Evolutionary conservation across 1,140 invertebrate genomes (phyloP), one percentile per base, ranked within the genome.

Genomic region (Trialeurodes vaporariorum): DNA sequence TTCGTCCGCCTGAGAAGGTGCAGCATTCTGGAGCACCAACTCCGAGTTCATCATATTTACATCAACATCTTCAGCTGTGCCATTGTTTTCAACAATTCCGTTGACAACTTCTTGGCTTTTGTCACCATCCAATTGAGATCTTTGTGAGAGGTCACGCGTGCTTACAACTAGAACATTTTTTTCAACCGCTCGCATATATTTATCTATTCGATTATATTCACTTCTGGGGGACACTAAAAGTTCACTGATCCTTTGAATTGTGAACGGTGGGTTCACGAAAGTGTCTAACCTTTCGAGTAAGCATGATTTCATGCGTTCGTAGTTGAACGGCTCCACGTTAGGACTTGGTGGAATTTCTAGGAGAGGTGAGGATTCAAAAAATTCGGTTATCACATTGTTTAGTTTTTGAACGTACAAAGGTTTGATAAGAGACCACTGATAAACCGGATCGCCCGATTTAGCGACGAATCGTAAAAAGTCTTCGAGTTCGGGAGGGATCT

Each of bases 151-250:
- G 76, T 97, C 94, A 58, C 93, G 86, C n/a, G 93, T 96, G 70
- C 91, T 95, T 2, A 98, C 94, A 64, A 98, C 94, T 71, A 96
- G 79, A 69, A 97, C 90, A 76, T 96, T 96, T 78, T 96, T 96
- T 74, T 96, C 93, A 34, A 96, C 84, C 0, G 94, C 96, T 64
- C 95, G 81, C 87, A 98, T 91, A 76, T 93, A 98, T 79, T 98
- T 98, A 76, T 98, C 96, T 62, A 93, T 91, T 68, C 93, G 83
- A 74, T 91, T 94, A 77, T 98, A 98, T 75, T 98, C 92, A 76
- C 92, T 93, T n/a, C 87, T 83, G 2, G 96, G 95, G 69, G 87
- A 85, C 1, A 90, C 92, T 0, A 98, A 80, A 2, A 98, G 80
- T 79, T 98, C 96, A 79, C 94, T 96, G 60, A 98, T 86, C 68